phyloP scores from a whole-genome alignment of 2,888 invertebrate species.

The Catocala nupta region DNA sequence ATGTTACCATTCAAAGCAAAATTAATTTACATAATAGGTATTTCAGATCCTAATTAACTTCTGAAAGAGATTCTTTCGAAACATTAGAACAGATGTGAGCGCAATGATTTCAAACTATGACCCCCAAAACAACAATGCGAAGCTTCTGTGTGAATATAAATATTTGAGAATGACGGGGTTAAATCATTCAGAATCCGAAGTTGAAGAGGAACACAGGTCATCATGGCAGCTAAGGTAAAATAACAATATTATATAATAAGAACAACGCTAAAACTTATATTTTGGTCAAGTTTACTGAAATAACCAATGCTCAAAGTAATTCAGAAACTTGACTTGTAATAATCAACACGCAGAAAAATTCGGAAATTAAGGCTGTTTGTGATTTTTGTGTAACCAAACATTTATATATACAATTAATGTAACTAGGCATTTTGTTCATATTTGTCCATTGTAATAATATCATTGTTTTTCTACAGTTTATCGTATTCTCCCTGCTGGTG shows the following conservation, averaged over 20 bases:
- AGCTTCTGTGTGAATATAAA: conserved; percentile 70
- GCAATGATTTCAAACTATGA: conserved; percentile 67
- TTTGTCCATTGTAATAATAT: too few species aligned
- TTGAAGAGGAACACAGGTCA: conserved; percentile 58
- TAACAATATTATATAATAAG: conserved; percentile 3
- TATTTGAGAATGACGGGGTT: conserved; percentile 58
- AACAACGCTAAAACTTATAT: background rate
- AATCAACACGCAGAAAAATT: too few species aligned
- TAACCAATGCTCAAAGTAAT: background rate
- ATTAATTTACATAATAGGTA: conserved; percentile 63
- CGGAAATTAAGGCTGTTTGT: too few species aligned
- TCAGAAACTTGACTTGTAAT: conserved; percentile 26
- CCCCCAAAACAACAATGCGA: conserved; percentile 69
- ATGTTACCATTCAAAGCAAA: conserved; percentile 59
- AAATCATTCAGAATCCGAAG: conserved; percentile 65
- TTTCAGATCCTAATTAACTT: conserved; percentile 67
- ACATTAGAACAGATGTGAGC: conserved; percentile 58
- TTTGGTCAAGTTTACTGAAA: too few species aligned
- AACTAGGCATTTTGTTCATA: too few species aligned
- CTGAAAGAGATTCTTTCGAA: conserved; percentile 63
- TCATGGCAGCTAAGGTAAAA: conserved; percentile 73
- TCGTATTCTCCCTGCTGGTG: conserved; percentile 64
- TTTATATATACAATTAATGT: too few species aligned
- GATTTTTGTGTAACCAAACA: too few species aligned
- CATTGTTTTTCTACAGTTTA: conserved; percentile 64